Percentiles rank a stretch among this genome's conserved stretches.
Conservation (phyloP, 1,140 invertebrate genomes). For the Anastatus disparis region DNA sequence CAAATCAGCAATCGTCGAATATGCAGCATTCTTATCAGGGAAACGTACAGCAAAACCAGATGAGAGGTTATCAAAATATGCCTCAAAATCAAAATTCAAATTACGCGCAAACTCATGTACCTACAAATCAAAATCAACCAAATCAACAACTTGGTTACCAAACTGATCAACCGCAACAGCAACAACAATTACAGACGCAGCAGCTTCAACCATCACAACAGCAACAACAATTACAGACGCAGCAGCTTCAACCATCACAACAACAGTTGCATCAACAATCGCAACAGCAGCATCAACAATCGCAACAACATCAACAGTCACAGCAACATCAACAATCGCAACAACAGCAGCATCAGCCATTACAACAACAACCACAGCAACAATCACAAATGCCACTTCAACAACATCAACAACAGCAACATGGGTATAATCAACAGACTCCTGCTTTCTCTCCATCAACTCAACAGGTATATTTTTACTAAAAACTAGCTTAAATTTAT, state of each 20-base stretch:
- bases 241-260: neutral
- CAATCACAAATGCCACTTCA: neutral
- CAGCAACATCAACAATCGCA: neutral
- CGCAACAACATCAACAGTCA: neutral
- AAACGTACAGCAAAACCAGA: conserved; percentile 45
- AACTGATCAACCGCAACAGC: neutral
- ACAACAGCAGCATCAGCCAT: neutral
- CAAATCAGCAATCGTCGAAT: conserved; percentile 45
- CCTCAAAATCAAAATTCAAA: conserved; percentile 16
- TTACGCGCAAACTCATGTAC: conserved; percentile 35
- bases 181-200: neutral
- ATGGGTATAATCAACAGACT: conserved; percentile 26
- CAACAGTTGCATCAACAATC: neutral
- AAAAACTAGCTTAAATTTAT: neutral
- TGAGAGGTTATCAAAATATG: conserved; percentile 47
- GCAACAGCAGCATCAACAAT: neutral
- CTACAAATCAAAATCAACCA: conserved; percentile 13
- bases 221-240: neutral
- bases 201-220: conserved; percentile 1
- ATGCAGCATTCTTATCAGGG: conserved; percentile 5
- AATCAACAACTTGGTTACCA: conserved; percentile 41
- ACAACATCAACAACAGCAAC: neutral
- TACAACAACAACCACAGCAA: neutral
- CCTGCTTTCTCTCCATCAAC: neutral
- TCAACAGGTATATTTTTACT: conserved; percentile 1